phyloP scores from a whole-genome alignment of 1,140 invertebrate genomes.

The Zaprionus ornatus region DNA sequence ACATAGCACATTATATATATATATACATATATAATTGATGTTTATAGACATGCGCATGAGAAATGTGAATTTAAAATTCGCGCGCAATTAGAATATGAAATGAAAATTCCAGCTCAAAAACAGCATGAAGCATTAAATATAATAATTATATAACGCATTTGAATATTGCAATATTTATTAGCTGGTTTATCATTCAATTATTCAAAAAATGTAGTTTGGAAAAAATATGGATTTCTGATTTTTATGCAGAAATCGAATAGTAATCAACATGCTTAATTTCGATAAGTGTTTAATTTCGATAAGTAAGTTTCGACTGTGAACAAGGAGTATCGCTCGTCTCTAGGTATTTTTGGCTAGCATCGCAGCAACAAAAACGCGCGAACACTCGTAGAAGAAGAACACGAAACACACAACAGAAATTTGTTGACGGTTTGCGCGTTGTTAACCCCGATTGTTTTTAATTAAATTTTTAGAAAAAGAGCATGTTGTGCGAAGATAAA shows the following conservation, averaged over 20 bases:
- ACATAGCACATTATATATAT: slow-evolving; percentile 14
- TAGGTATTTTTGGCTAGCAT: slow-evolving; percentile 20
- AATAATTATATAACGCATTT: too few species aligned
- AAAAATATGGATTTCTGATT: not conserved
- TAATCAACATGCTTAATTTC: not conserved
- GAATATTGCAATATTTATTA: not conserved
- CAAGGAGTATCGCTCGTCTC: not conserved
- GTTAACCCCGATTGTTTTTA: not conserved
- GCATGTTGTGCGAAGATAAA: slow-evolving; percentile 66
- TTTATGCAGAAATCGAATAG: not conserved
- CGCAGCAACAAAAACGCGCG: slow-evolving; percentile 61
- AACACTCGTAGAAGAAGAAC: slow-evolving; percentile 20
- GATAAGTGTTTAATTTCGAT: not conserved
- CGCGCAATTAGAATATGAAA: not conserved
- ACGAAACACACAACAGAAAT: slow-evolving; percentile 7
- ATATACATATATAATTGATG: slow-evolving; percentile 19
- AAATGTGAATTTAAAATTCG: not conserved
- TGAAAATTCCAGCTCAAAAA: not conserved
- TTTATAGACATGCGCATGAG: slow-evolving; percentile 34
- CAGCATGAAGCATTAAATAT: not conserved
- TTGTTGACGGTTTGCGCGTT: not conserved
- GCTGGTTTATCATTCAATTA: not conserved
- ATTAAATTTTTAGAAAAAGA: not conserved
- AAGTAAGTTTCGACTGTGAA: not conserved
- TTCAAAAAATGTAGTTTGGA: not conserved